phyloP scores from a whole-genome alignment of 2,113 vertebrate species.

The Salvator merianae region DNA sequence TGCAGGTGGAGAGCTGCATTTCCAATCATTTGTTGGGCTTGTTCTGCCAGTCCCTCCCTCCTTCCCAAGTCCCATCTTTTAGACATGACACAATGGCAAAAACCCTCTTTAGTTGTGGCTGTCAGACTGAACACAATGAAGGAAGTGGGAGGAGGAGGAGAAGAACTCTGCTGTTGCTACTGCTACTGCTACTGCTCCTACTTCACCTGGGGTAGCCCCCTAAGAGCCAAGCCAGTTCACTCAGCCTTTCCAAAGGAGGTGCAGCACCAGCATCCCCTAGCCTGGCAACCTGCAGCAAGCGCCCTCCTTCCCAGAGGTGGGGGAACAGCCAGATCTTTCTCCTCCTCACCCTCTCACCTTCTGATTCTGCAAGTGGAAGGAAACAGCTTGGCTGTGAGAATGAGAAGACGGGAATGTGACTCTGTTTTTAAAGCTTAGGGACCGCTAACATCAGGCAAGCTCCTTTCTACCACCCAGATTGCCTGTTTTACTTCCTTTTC shows the following conservation, averaged over 20 bases:
- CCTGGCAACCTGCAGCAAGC: neutral
- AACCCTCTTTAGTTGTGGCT: constrained; percentile 80
- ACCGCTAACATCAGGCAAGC: too few relatives aligned
- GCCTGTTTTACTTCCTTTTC: too few relatives aligned
- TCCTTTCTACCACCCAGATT: neutral
- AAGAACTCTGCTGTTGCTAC: too few relatives aligned
- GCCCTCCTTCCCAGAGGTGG: neutral
- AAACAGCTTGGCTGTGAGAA: neutral
- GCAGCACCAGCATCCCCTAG: neutral
- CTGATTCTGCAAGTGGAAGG: neutral
- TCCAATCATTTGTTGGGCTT: too few relatives aligned
- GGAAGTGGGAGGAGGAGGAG: neutral
- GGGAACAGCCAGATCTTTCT: neutral
- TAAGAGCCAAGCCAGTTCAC: neutral
- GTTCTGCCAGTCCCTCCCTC: neutral
- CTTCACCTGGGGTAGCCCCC: neutral
- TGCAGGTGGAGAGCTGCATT: too few relatives aligned
- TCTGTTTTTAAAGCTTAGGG: too few relatives aligned
- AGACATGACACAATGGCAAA: constrained; percentile 72
- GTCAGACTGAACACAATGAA: constrained; percentile 74
- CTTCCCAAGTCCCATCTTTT: constrained; percentile 58
- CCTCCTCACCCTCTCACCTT: neutral
- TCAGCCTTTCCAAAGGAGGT: neutral
- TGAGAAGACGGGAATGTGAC: neutral
- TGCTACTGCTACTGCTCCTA: too few relatives aligned